Percentiles rank a stretch among this genome's conserved stretches.
Evolutionary conservation across 2,888 invertebrate genomes (phyloP).

Genomic region (Cancer borealis): DNA sequence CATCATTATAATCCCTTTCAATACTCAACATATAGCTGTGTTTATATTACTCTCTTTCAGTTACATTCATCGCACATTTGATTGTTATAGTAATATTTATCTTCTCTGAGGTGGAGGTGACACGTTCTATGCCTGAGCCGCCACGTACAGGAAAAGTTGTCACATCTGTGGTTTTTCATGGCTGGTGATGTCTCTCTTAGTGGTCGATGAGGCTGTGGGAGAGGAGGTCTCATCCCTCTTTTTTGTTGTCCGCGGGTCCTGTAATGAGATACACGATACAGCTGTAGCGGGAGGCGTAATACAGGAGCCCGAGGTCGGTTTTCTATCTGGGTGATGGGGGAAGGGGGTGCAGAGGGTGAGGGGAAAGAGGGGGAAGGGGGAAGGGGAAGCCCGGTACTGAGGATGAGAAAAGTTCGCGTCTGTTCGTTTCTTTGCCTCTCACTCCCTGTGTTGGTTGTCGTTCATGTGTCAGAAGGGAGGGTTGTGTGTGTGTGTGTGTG

Average conservation of each 20-base stretch:
- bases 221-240: slow-evolving; percentile 21
- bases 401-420: slow-evolving; percentile 9
- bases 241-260: slow-evolving; percentile 4
- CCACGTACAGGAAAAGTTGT: not conserved
- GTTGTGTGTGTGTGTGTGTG: not conserved
- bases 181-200: slow-evolving; percentile 5
- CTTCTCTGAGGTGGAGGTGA: too few species aligned
- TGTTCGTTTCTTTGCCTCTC: not conserved
- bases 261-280: slow-evolving; percentile 40
- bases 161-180: not conserved
- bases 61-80: not conserved
- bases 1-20: not conserved
- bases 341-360: not conserved
- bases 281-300: slow-evolving; percentile 36
- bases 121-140: not conserved
- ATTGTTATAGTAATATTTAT: not conserved
- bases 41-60: not conserved
- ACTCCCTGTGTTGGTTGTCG: not conserved
- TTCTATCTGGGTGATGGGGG: not conserved
- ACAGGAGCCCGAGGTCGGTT: slow-evolving; percentile 29
- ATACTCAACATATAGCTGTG: not conserved
- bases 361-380: not conserved
- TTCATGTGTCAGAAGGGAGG: not conserved
- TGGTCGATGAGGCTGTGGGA: not conserved
- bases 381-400: not conserved